These are phyloP conservation scores for Champsocephalus esox DNA, from an alignment of 2,797 vertebrate species.

Conservation along the genomic window DNA sequence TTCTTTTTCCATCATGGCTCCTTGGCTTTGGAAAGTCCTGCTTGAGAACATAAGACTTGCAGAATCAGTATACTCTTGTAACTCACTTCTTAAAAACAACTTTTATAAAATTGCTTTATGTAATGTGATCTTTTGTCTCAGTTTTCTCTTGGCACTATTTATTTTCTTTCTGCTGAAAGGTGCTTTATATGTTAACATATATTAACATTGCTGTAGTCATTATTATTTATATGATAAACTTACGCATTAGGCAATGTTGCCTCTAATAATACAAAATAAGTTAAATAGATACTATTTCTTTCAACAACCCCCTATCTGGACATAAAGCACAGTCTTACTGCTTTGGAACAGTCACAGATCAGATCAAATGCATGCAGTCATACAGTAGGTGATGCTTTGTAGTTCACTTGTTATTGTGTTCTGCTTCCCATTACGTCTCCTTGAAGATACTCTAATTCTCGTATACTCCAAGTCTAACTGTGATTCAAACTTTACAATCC, in stretches of 20 bases:
- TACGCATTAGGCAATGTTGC: background rate
- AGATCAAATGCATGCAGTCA: background rate
- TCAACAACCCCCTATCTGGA: background rate
- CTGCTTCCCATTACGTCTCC: slow-evolving; percentile 34
- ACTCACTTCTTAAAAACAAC: too few species aligned
- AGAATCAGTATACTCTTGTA: too few species aligned
- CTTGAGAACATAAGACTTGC: too few species aligned
- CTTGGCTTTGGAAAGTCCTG: too few species aligned
- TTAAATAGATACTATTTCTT: background rate
- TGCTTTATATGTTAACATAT: too few species aligned
- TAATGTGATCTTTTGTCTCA: too few species aligned
- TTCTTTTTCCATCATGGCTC: too few species aligned
- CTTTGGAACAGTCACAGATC: slow-evolving; percentile 7
- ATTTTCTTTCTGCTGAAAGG: too few species aligned
- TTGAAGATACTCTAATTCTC: slow-evolving; percentile 12
- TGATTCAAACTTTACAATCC: slow-evolving; percentile 40
- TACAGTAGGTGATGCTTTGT: slow-evolving; percentile 10
- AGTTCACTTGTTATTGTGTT: background rate
- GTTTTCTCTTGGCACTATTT: too few species aligned
- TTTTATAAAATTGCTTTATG: too few species aligned
- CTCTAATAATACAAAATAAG: background rate
- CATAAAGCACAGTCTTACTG: background rate
- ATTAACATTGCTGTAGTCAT: too few species aligned
- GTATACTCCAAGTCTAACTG: background rate
- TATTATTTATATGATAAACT: background rate